A percentile compares a stretch with the other conserved stretches of the same genome.
Conservation (phyloP, 2,888 invertebrate genomes). For the Scaptomyza caliginosa region DNA sequence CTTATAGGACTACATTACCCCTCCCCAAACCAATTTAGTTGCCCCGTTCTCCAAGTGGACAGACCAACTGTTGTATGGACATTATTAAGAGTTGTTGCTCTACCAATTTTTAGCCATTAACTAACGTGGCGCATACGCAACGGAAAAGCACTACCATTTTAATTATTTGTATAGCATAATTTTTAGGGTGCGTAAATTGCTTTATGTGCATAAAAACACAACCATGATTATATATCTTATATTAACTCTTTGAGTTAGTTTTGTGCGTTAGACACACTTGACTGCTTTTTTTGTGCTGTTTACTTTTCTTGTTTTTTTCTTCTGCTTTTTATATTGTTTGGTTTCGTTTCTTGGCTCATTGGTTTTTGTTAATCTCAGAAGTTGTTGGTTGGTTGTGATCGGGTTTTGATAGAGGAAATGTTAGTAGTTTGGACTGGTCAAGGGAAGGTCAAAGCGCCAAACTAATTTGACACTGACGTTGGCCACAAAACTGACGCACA, state of each 20-base stretch:
- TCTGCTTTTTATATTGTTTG: not conserved
- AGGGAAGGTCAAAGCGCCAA: conserved; percentile 37
- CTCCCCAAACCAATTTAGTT: conserved; percentile 3
- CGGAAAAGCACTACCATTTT: conserved; percentile 37
- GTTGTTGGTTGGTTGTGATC: conserved; percentile 3
- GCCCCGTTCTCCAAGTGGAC: not conserved
- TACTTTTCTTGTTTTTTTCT: not conserved
- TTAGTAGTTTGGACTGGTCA: not conserved
- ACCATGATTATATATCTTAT: not conserved
- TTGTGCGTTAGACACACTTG: conserved; percentile 59
- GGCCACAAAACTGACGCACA: conserved; percentile 28
- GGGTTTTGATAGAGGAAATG: not conserved
- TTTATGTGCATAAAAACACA: conserved; percentile 22
- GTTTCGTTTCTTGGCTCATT: conserved; percentile 32
- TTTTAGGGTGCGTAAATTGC: conserved; percentile 42
- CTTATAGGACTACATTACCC: conserved; percentile 35
- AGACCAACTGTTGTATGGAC: conserved; percentile 30
- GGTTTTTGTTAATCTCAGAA: conserved; percentile 45
- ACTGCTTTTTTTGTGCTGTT: conserved; percentile 39
- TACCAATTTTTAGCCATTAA: conserved; percentile 67
- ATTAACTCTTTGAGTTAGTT: conserved; percentile 57
- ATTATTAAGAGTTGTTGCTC: conserved; percentile 27
- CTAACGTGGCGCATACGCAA: conserved; percentile 43
- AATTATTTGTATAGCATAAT: conserved; percentile 56
- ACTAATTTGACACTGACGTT: conserved; percentile 70